These are phyloP conservation scores for Icerya purchasi DNA, from an alignment of 2,888 invertebrate species.

Conservation along the genomic window DNA sequence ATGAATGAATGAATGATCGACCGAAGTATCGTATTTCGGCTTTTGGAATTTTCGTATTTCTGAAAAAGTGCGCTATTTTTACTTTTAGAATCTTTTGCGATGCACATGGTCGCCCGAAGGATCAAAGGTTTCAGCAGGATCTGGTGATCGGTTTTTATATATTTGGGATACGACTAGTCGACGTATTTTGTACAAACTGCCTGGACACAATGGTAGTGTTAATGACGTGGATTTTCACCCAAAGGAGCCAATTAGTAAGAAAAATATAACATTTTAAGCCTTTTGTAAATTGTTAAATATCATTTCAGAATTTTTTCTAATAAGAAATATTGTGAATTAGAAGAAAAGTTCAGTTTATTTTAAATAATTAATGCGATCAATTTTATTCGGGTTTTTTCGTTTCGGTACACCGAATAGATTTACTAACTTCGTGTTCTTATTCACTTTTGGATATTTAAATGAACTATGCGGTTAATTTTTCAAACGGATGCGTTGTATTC, in stretches of 20 bases:
- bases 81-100: slow-evolving; percentile 50
- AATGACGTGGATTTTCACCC: slow-evolving; percentile 93
- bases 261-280: slow-evolving; percentile 5
- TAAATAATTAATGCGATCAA: not conserved
- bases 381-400: no score
- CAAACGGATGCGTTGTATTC: no score
- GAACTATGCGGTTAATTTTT: no score
- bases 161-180: slow-evolving; percentile 91
- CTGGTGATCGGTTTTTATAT: slow-evolving; percentile 85
- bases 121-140: slow-evolving; percentile 73
- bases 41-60: no score
- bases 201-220: slow-evolving; percentile 93
- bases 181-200: slow-evolving; percentile 81
- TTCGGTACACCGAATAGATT: no score
- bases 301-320: no score
- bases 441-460: no score
- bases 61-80: not conserved
- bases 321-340: not conserved
- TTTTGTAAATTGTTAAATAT: no score
- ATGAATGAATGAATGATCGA: no score
- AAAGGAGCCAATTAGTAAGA: slow-evolving; percentile 60
- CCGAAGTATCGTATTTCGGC: no score
- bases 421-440: no score
- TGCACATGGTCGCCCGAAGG: slow-evolving; percentile 91
- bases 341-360: not conserved